These are phyloP conservation scores for Yponomeuta cagnagella DNA, from an alignment of 2,888 invertebrate species.

Conservation along the genomic window DNA sequence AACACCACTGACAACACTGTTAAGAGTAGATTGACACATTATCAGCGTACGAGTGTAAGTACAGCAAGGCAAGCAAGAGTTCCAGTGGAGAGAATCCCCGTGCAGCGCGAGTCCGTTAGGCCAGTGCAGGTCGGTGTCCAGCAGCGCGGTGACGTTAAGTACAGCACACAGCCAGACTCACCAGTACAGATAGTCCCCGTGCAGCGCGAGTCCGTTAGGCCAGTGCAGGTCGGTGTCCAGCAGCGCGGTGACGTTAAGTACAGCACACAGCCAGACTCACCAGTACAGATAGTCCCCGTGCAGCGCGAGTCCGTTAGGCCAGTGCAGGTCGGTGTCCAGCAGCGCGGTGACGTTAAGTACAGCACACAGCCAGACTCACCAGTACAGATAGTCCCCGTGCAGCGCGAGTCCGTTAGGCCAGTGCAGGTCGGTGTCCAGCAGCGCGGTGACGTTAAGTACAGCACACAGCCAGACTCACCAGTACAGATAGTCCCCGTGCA, in stretches of 20 bases:
- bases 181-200: constrained; percentile 50
- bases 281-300: constrained; percentile 46
- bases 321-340: constrained; percentile 72
- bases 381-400: constrained; percentile 43
- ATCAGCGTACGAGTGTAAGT: too few relatives aligned
- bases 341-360: constrained; percentile 82
- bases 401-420: constrained; percentile 86
- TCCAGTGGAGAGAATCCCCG: constrained; percentile 35
- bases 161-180: constrained; percentile 80
- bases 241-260: constrained; percentile 80
- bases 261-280: constrained; percentile 79
- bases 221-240: constrained; percentile 76
- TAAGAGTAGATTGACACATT: too few relatives aligned
- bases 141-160: constrained; percentile 79
- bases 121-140: constrained; percentile 80
- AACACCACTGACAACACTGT: too few relatives aligned
- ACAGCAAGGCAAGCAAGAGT: too few relatives aligned
- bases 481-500: constrained; percentile 42
- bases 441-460: constrained; percentile 82
- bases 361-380: constrained; percentile 77
- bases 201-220: constrained; percentile 83
- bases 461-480: constrained; percentile 76
- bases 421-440: constrained; percentile 72
- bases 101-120: constrained; percentile 81
- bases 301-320: constrained; percentile 84